Percentiles rank a stretch among this genome's conserved stretches.
phyloP scores from a whole-genome alignment of 2,113 vertebrate genomes.

The Natator depressus region DNA sequence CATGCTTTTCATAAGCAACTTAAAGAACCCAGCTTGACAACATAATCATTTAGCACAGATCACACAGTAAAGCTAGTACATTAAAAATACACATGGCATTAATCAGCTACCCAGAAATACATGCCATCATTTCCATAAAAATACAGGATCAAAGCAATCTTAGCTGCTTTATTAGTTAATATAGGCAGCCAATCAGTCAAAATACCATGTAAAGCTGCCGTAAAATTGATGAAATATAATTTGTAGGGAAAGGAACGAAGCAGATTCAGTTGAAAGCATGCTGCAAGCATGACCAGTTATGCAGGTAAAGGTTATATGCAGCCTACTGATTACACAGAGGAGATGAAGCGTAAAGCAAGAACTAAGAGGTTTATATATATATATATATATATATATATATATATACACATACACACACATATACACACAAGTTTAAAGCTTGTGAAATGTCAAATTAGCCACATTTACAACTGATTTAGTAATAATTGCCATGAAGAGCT shows the following conservation, averaged over 20 bases:
- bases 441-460: neutral
- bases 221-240: constrained; percentile 26
- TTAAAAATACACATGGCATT: constrained; percentile 72
- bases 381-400: too few relatives aligned
- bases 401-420: too few relatives aligned
- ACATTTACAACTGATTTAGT: too few relatives aligned
- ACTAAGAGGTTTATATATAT: neutral
- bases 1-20: constrained; percentile 43
- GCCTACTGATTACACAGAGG: neutral
- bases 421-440: neutral
- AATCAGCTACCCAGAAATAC: constrained; percentile 63
- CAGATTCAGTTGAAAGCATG: constrained; percentile 38
- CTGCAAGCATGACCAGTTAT: constrained; percentile 40
- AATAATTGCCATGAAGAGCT: neutral
- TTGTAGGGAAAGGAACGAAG: constrained; percentile 42
- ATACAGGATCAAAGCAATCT: constrained; percentile 71
- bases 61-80: constrained; percentile 62
- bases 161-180: constrained; percentile 68
- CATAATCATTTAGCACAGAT: constrained; percentile 70
- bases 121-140: constrained; percentile 72
- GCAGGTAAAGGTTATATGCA: constrained; percentile 9
- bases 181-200: constrained; percentile 58
- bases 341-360: neutral
- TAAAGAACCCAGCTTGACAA: constrained; percentile 57
- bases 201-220: constrained; percentile 59